Base-by-base conservation (phyloP, 1,140 invertebrate genomes). In the Papilio helenus region DNA sequence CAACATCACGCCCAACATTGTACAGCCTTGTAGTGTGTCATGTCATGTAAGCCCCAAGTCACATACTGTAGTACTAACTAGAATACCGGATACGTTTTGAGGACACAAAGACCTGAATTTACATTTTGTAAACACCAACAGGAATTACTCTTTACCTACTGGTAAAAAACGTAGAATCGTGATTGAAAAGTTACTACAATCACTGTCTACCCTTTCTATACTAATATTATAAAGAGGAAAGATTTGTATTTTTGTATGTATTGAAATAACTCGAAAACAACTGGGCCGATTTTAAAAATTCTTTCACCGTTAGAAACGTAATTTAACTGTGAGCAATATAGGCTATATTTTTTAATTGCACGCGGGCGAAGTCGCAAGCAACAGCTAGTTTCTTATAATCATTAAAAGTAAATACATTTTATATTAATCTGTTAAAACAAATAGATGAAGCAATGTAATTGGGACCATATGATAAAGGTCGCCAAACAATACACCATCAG, bases 401-500 rank as follows among this genome's bases (percentile, higher is more conserved):
- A 20, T 9, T 55, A 20, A 55, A 55, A 20, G 9, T 51, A 18
- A 2, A 18, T 51, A 51, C 0, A 3, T 61, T 12, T 61, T 61
- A n/a, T 29, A 61, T 61, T 12, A 61, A 61, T 26, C 58, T n/a
- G 20, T 12, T 14, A 68, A 68, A 29, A 68, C 61, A 68, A 68
- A 26, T 18, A 8, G 61, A 29, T 29, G 23, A 29, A 26, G 26
- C 58, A 61, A 61, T 14, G 58, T 61, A 68, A 29, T 29, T 29
- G 8, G 26, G 34, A 29, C 61, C 26, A 55, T 55, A 9, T n/a
- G 20, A 55, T 26, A 29, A 65, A 65, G 61, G 23, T 65, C 61
- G 2, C 61, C 61, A 65, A 65, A 65, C 61, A 65, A 68, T 68
- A 68, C 61, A 29, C 61, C 61, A 68, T 68, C 61, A 68, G 61